Evolutionary conservation across 2,797 vertebrate species (phyloP).

Genomic region (Arnoldichthys spilopterus): DNA sequence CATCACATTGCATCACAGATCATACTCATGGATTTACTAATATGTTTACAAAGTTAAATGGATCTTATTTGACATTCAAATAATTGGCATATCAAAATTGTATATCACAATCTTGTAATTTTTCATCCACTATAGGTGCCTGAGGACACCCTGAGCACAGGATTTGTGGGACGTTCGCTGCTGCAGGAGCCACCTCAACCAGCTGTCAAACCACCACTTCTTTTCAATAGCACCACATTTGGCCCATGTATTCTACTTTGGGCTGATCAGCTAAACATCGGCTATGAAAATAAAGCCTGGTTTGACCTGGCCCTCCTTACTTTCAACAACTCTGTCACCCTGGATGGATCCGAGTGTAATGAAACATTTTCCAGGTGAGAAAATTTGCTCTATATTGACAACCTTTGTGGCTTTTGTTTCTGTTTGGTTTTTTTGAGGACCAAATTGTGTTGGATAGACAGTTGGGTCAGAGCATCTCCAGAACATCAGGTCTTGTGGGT

Average conservation of each 20-base stretch:
- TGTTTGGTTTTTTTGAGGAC: no score
- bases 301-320: constrained; percentile 73
- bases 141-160: constrained; percentile 52
- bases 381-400: background rate
- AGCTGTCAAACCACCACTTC: constrained; percentile 71
- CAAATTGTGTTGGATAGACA: no score
- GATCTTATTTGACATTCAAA: no score
- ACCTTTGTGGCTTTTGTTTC: no score
- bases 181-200: constrained; percentile 62
- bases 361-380: constrained; percentile 72
- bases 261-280: constrained; percentile 80
- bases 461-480: no score
- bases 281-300: background rate
- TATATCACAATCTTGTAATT: background rate
- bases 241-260: constrained; percentile 85
- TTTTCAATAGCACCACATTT: constrained; percentile 59
- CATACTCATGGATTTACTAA: background rate
- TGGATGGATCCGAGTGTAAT: constrained; percentile 74
- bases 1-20: background rate
- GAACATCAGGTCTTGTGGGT: no score
- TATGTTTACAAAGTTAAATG: background rate
- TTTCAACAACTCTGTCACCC: constrained; percentile 43
- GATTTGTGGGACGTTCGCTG: constrained; percentile 76
- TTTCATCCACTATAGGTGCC: constrained; percentile 65
- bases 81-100: background rate